Base-by-base conservation (phyloP, 1,140 invertebrate species). In the Drosophila navojoa region DNA sequence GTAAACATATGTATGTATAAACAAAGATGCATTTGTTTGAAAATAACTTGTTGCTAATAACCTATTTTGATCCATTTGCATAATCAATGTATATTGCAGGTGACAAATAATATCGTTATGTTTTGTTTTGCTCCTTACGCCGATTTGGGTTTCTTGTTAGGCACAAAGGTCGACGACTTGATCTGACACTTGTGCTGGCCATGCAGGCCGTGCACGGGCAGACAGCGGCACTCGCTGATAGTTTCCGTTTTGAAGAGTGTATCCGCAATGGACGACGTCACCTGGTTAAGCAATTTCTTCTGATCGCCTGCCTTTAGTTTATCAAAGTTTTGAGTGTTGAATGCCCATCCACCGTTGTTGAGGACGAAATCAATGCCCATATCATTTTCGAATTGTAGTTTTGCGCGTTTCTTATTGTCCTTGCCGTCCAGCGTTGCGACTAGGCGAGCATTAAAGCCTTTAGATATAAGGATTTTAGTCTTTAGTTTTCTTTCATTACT, bases 331-430 rank as follows among this genome's bases (percentile, higher is more conserved):
- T 91, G 76, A 5, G 87, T 89, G 10, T 77, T 60, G 60, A 92
- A 92, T 25, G 89, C 79, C 90, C 90, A 92, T 2, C 91, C 91
- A 7, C 84, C 81, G 53, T 86, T 86, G 16, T 89, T 76, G 2
- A 89, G 67, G 2, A 90, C 87, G 49, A 91, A 77, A 57, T 93
- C 93, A 63, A 94, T 93, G 63, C 94, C 94, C 79, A 94, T 93
- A 72, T 95, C 94, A 55, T 81, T 89, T 27, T 93, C 74, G 27
- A 93, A 93, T 22, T 84, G 82, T 7, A 95, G 68, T 44, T 94
- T 94, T 19, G 89, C 90, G 53, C 93, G 93, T 77, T 94, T 95
- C 82, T 95, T 95, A 50, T 90, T 93, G 55, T 95, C 94, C 63
- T 93, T 92, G 5, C 94, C 92, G 35, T 94, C 93, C 71, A 94